Evolutionary conservation across 1,140 invertebrate genomes (phyloP).

Genomic region (Sogatella furcifera): DNA sequence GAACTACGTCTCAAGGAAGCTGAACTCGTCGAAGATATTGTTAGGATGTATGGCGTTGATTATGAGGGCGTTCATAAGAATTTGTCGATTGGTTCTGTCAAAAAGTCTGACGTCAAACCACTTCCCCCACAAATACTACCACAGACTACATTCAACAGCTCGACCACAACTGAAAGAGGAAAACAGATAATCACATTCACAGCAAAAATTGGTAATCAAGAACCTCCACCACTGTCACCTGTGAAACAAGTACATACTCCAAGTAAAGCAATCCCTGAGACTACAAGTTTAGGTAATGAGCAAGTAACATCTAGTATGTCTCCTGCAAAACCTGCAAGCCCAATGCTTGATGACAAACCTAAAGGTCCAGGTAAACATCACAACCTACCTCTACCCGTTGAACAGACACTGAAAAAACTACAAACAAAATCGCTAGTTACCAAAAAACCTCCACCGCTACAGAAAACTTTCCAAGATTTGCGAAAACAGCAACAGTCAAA

Average conservation of each 20-base stretch:
- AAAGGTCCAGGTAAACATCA: slow-evolving; percentile 18
- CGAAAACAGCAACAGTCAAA: too few relatives aligned
- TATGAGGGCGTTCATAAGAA: not conserved
- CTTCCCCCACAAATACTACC: too few relatives aligned
- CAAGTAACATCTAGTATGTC: too few relatives aligned
- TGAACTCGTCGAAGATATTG: slow-evolving; percentile 6
- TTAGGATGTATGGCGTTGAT: not conserved
- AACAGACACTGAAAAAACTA: slow-evolving; percentile 20
- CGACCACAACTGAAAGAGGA: too few relatives aligned
- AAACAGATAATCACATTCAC: not conserved
- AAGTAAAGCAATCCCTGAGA: too few relatives aligned
- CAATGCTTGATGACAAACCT: not conserved
- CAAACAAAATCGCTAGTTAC: not conserved
- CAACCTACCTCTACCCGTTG: slow-evolving; percentile 21
- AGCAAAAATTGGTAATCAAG: not conserved
- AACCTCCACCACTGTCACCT: not conserved
- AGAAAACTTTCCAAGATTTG: not conserved
- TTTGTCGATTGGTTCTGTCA: too few relatives aligned
- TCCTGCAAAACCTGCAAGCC: too few relatives aligned
- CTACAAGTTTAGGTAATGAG: too few relatives aligned
- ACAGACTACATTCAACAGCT: too few relatives aligned
- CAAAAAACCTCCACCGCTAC: slow-evolving; percentile 4
- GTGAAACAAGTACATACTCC: not conserved
- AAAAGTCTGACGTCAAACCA: too few relatives aligned
- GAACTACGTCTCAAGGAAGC: slow-evolving; percentile 10